Evolutionary conservation across 2,113 vertebrate species (phyloP), one percentile per base, ranked within the genome.

Genomic region (Chaetorhynchus papuensis): DNA sequence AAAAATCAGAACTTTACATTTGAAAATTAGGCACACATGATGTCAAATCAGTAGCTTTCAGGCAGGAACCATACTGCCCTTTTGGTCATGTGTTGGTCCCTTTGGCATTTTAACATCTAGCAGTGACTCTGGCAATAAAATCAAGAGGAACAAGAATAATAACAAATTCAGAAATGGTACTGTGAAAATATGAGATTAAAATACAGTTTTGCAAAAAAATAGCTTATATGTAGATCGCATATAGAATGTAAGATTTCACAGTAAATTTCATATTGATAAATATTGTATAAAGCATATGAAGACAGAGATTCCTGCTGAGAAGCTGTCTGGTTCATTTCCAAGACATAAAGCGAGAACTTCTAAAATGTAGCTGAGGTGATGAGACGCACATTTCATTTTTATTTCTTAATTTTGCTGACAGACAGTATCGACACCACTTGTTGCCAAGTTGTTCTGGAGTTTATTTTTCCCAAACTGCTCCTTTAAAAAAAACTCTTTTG

Each of bases 351-450:
- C 10, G 80, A 83, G 50, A 77, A 50, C 24, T 63, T 91, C 74
- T 93, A 70, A 77, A 85, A 86, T 66, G 35, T 44, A 91, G 24
- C 42, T 93, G 78, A 83, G 24, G 39, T 74, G 71, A 88, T 80
- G 30, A 93, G 74, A 83, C 22, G n/a, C 17, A 52, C 1, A 57
- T 22, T 26, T 50, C 9, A 47, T 74, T 72, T 84, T 92, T 78
- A 66, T 90, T 83, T 83, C 77, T 75, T 75, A 81, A 90, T 94
- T 94, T 78, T 96, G 44, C 52, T 94, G 76, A 86, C 76, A 80
- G 79, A 85, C 59, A 82, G 15, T 18, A 52, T 89, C 1, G 0
- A 75, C 66, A 76, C 7, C 90, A 50, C 24, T 66, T 83, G 30
- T 82, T 80, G 61, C 42, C 68, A 77, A 42, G 24, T 59, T 86